Evolutionary conservation across 2,797 vertebrate species (phyloP).

Genomic region (Coluber constrictor): DNA sequence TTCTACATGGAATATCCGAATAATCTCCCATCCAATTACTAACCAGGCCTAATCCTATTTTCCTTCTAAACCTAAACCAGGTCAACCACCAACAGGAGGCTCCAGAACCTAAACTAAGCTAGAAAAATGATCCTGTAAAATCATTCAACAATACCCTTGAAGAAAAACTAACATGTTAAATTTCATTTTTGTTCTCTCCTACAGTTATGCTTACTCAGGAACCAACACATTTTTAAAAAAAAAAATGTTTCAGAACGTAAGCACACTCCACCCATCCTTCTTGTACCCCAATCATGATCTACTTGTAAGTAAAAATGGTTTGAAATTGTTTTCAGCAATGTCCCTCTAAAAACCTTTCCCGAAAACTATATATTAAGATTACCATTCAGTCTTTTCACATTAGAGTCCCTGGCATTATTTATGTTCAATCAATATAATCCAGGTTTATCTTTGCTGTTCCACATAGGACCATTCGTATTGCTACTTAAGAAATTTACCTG

Average conservation of each 20-base stretch:
- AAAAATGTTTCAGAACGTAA: background rate
- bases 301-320: background rate
- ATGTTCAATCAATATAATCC: background rate
- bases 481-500: background rate
- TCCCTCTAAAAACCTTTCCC: no score
- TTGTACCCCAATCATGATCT: background rate
- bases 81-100: background rate
- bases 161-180: background rate
- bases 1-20: background rate
- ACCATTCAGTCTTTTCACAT: background rate
- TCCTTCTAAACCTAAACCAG: background rate
- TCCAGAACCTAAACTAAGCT: background rate
- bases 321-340: background rate
- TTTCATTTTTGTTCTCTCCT: background rate
- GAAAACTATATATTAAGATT: background rate
- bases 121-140: background rate
- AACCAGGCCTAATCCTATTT: background rate
- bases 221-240: background rate
- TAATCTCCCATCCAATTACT: background rate
- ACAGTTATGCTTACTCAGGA: background rate
- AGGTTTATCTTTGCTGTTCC: background rate
- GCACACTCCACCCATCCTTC: background rate
- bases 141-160: background rate
- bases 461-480: background rate
- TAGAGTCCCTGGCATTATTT: background rate